phyloP scores from a whole-genome alignment of 2,888 invertebrate genomes.

The Aricia artaxerxes region DNA sequence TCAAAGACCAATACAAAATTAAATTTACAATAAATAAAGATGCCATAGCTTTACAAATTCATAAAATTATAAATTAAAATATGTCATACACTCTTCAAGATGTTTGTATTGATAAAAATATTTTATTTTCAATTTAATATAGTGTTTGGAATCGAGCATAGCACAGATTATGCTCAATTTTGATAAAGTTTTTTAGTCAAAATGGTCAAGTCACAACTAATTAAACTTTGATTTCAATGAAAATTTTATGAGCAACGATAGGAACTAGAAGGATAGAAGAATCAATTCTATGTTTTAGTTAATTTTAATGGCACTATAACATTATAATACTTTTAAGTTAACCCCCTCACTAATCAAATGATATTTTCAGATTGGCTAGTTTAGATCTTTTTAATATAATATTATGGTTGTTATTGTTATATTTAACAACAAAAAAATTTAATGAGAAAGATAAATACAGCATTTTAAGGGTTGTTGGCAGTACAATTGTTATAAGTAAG shows the following conservation, averaged over 20 bases:
- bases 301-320: neutral
- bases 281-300: constrained; percentile 20
- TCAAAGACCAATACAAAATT: constrained; percentile 73
- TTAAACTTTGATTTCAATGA: constrained; percentile 10
- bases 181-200: neutral
- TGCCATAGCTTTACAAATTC: constrained; percentile 35
- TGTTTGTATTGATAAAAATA: neutral
- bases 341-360: too few relatives aligned
- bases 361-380: too few relatives aligned
- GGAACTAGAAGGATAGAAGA: constrained; percentile 51
- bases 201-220: neutral
- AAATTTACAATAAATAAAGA: constrained; percentile 48
- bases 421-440: too few relatives aligned
- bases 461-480: too few relatives aligned
- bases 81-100: neutral
- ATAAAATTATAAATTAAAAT: constrained; percentile 13
- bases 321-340: neutral
- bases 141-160: neutral
- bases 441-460: too few relatives aligned
- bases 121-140: neutral
- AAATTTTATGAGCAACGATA: constrained; percentile 50
- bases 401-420: too few relatives aligned
- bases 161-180: neutral
- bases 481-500: too few relatives aligned
- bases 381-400: too few relatives aligned